Evolutionary conservation across 2,797 vertebrate genomes (phyloP), one percentile per base, ranked within the genome.

Genomic region (Adelosebastes latens): DNA sequence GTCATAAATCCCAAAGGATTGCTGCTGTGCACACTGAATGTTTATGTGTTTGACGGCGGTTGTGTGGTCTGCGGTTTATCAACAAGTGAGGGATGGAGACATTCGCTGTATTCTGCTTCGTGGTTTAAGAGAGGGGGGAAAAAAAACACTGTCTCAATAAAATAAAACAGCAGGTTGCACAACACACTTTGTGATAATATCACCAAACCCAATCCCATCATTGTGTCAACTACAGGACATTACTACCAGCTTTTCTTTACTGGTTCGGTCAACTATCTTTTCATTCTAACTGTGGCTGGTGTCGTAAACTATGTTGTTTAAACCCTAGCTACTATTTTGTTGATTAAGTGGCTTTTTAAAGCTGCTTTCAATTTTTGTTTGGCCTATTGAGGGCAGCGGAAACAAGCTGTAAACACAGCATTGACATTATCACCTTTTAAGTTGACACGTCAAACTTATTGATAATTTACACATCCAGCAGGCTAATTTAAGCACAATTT

Each of bases 21-120:
- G 9, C 73, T 72, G 80, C 74, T 42, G 42, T 65, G 73, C 58
- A 27, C 56, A 4, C 53, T 77, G 20, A 53, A 77, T 84, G 69
- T 91, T 86, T 92, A 69, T 81, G 78, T 39, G 82, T 79, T 72
- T 56, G 32, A 52, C 5, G 3, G 61, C 34, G 4, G 80, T 66
- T 80, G 73, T 72, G 80, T 56, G 81, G 78, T 84, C 87, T 89
- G 83, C 12, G 9, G 60, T 84, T 77, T 52, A 83, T 90, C 84
- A 88, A 53, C 64, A 59, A 59, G 52, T 4, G 27, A 74, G 22
- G 31, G 61, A 71, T 75, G 77, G 63, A 61, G 20, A 31, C 22
- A 22, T 70, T 39, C 0, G 6, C 58, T 62, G 55, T 24, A 6
- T 16, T 66, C 24, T 29, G 62, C 69, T 56, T 52, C 6, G 16